These are phyloP conservation scores for Morelia viridis DNA, from an alignment of 2,797 vertebrate species.

Conservation along the genomic window DNA sequence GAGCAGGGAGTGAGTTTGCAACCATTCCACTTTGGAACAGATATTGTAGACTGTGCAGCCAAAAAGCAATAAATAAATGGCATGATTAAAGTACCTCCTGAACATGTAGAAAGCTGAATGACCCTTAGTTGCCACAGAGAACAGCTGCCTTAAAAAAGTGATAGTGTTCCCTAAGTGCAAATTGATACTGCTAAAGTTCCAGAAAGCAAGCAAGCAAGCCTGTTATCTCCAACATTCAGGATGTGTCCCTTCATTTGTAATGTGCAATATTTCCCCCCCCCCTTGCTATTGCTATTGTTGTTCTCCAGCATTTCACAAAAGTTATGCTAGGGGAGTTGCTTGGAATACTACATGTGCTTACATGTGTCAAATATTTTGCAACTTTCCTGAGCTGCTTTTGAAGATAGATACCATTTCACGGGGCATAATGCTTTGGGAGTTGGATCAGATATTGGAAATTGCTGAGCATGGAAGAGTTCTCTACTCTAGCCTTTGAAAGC, in stretches of 20 bases:
- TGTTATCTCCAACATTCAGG: neutral
- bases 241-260: neutral
- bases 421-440: neutral
- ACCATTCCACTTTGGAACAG: constrained; percentile 26
- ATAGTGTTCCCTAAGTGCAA: neutral
- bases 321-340: neutral
- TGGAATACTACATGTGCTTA: neutral
- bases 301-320: neutral
- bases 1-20: constrained; percentile 24
- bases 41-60: neutral
- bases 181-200: neutral
- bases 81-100: constrained; percentile 18
- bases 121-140: constrained; percentile 4
- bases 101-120: constrained; percentile 10
- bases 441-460: neutral
- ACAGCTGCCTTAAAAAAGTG: constrained; percentile 17
- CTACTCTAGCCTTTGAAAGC: neutral
- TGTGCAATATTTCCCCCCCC: no score
- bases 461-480: neutral
- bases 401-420: neutral
- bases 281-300: no score
- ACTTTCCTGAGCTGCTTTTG: neutral
- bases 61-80: constrained; percentile 37
- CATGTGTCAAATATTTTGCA: neutral
- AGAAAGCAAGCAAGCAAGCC: neutral